These are phyloP conservation scores for Vulpes lagopus DNA, from an alignment of 2,113 vertebrate genomes.

Conservation along the genomic window DNA sequence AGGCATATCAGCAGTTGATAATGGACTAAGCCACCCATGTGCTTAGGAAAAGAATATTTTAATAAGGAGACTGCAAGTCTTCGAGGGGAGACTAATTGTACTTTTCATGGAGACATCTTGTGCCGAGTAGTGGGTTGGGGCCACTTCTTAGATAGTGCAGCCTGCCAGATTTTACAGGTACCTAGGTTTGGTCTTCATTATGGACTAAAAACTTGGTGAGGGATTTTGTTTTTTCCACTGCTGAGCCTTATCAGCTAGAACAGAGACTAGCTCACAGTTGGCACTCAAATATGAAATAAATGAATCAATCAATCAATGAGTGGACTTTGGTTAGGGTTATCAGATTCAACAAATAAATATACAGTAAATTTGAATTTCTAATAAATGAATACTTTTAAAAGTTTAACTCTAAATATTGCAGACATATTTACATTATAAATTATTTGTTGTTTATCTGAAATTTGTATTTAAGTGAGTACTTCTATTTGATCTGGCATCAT, in stretches of 20 bases:
- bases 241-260: background rate
- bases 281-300: background rate
- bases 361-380: background rate
- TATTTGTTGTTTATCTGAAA: background rate
- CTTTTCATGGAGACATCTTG: background rate
- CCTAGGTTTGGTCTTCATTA: background rate
- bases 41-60: background rate
- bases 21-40: no score
- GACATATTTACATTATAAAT: background rate
- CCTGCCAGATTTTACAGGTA: background rate
- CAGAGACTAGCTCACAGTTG: background rate
- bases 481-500: background rate
- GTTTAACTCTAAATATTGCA: background rate
- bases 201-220: background rate
- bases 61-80: background rate
- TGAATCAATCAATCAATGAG: background rate
- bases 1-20: background rate
- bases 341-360: background rate
- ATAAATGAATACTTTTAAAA: background rate
- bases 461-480: background rate
- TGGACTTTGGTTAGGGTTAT: background rate
- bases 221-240: background rate
- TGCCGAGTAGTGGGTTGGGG: accelerated
- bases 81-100: no score
- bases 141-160: background rate